Percentiles rank a stretch among this genome's conserved stretches.
Evolutionary conservation across 1,140 invertebrate species (phyloP).

Genomic region (Heliconius melpomene): DNA sequence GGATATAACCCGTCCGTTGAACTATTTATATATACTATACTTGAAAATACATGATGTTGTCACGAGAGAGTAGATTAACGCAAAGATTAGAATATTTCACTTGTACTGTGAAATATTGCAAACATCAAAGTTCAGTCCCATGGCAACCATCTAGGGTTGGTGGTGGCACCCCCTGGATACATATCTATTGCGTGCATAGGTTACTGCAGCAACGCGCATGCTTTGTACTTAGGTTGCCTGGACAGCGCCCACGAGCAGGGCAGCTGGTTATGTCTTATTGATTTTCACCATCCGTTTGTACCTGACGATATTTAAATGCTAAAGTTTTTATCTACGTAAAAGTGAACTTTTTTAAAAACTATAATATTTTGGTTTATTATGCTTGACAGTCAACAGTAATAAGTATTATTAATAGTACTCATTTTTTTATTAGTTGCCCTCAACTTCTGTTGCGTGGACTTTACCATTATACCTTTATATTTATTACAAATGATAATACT

Average conservation of each 20-base stretch:
- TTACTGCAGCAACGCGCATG: slow-evolving; percentile 7
- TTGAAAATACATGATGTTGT: too few relatives aligned
- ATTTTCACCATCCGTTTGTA: neutral
- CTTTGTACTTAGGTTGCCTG: neutral
- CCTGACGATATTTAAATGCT: neutral
- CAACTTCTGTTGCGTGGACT: too few relatives aligned
- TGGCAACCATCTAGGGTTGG: neutral
- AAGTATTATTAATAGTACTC: too few relatives aligned
- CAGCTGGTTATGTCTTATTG: slow-evolving; percentile 4
- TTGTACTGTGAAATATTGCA: neutral
- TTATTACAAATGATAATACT: too few relatives aligned
- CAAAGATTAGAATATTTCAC: neutral
- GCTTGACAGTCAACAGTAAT: too few relatives aligned
- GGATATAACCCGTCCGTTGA: too few relatives aligned
- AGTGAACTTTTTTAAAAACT: neutral
- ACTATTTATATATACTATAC: too few relatives aligned
- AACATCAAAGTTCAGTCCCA: neutral
- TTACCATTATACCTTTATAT: too few relatives aligned
- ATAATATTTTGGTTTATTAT: too few relatives aligned
- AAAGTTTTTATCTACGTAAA: neutral
- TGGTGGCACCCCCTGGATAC: neutral
- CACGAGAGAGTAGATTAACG: too few relatives aligned
- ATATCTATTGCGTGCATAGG: slow-evolving; percentile 1
- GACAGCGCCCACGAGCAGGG: neutral
- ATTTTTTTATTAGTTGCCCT: too few relatives aligned